phyloP scores from a whole-genome alignment of 2,113 vertebrate genomes.

The Takifugu flavidus region DNA sequence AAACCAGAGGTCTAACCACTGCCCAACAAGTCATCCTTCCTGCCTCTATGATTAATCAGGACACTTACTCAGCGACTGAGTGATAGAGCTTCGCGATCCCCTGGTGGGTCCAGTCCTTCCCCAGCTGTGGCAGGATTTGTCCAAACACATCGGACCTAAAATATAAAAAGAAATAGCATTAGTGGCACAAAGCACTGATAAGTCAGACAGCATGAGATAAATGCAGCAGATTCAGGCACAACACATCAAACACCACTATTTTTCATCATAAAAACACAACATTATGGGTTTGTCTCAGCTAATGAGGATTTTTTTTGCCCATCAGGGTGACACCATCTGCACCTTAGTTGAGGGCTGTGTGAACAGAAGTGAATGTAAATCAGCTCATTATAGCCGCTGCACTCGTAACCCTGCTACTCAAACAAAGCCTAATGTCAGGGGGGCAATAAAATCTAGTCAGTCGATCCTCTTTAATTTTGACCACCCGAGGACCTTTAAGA shows the following conservation, averaged over 20 bases:
- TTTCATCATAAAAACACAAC: constrained; percentile 41
- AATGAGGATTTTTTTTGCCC: constrained; percentile 53
- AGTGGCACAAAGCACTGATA: constrained; percentile 14
- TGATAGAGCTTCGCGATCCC: constrained; percentile 98
- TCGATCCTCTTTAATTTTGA: constrained; percentile 51
- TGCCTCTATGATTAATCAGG: constrained; percentile 31
- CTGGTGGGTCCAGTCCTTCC: constrained; percentile 99
- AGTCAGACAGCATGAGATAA: background rate
- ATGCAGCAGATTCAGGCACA: background rate
- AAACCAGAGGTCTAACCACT: constrained; percentile 34
- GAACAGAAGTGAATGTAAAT: constrained; percentile 65
- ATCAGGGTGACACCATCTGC: constrained; percentile 22
- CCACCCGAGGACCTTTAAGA: constrained; percentile 35
- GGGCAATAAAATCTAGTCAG: constrained; percentile 65
- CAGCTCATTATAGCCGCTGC: constrained; percentile 65
- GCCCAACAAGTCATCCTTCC: constrained; percentile 23
- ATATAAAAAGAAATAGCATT: constrained; percentile 10
- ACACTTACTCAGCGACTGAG: constrained; percentile 92
- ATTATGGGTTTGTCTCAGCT: constrained; percentile 32
- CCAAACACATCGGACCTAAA: constrained; percentile 94
- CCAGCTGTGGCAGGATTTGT: constrained; percentile 96
- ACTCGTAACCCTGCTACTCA: constrained; percentile 42
- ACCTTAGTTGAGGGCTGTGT: constrained; percentile 12
- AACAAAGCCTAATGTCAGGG: constrained; percentile 46
- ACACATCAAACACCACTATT: constrained; percentile 7